These are phyloP conservation scores for Chrysogorgia sp. DNA, from an alignment of 92 coral and sea anemone species.

Conservation along the genomic window DNA sequence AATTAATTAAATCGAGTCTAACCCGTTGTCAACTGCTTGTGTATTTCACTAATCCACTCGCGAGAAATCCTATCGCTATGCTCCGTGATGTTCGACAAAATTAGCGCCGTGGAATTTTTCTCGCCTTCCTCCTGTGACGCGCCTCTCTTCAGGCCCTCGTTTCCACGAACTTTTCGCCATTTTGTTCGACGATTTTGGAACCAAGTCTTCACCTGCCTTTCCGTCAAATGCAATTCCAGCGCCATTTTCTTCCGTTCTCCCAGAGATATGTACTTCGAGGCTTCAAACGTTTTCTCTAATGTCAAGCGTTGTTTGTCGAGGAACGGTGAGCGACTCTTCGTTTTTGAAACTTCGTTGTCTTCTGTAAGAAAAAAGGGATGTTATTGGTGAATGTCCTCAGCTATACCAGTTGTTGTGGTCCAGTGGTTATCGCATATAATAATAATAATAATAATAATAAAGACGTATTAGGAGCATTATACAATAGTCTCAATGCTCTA, in stretches of 20 bases:
- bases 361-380: neutral
- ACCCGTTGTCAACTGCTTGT: constrained; percentile 6
- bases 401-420: too few species aligned
- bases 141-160: neutral
- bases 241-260: constrained; percentile 13
- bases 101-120: neutral
- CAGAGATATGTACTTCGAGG: constrained; percentile 10
- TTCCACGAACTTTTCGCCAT: constrained; percentile 30
- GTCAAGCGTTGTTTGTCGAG: constrained; percentile 2
- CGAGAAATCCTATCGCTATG: neutral
- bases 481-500: too few species aligned
- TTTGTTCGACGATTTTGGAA: constrained; percentile 34
- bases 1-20: neutral
- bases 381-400: neutral
- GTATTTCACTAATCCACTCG: constrained; percentile 4
- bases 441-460: too few species aligned
- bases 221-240: neutral
- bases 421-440: too few species aligned
- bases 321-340: constrained; percentile 13
- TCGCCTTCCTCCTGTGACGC: neutral
- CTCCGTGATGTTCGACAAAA: constrained; percentile 14
- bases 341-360: neutral
- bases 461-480: too few species aligned
- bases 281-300: constrained; percentile 3
- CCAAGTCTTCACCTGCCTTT: constrained; percentile 34